phyloP scores from a whole-genome alignment of 2,888 invertebrate genomes.

The Muschampia plurimacula region DNA sequence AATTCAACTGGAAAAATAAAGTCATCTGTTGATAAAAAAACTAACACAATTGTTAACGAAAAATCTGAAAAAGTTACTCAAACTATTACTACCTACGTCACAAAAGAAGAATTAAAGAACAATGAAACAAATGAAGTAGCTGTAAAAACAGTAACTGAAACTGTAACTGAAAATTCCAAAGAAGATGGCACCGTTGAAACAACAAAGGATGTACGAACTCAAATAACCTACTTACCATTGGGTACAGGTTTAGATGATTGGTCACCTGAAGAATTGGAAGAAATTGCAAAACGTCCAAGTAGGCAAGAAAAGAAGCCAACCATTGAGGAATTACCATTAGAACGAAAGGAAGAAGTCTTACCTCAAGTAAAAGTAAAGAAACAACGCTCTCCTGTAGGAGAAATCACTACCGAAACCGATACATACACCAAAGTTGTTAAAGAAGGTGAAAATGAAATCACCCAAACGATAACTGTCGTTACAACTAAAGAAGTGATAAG shows the following conservation, averaged over 20 bases:
- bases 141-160: slow-evolving; percentile 78
- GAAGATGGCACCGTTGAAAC: slow-evolving; percentile 76
- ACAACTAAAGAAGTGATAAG: slow-evolving; percentile 81
- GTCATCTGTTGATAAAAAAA: slow-evolving; percentile 78
- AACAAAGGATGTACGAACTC: slow-evolving; percentile 79
- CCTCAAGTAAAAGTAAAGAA: slow-evolving; percentile 64
- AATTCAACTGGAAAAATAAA: slow-evolving; percentile 75
- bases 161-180: slow-evolving; percentile 74
- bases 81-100: slow-evolving; percentile 73
- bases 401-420: slow-evolving; percentile 78
- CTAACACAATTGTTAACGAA: slow-evolving; percentile 72
- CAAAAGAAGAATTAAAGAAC: slow-evolving; percentile 77
- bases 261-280: slow-evolving; percentile 76
- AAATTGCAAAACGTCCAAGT: slow-evolving; percentile 67
- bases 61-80: slow-evolving; percentile 77
- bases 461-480: slow-evolving; percentile 79
- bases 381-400: slow-evolving; percentile 76
- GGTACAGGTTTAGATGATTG: slow-evolving; percentile 78
- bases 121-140: slow-evolving; percentile 71
- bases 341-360: slow-evolving; percentile 55
- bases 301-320: slow-evolving; percentile 57
- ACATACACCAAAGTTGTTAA: slow-evolving; percentile 75
- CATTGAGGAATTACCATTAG: slow-evolving; percentile 56
- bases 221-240: slow-evolving; percentile 78
- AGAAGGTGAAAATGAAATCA: slow-evolving; percentile 77